Evolutionary conservation across 2,888 invertebrate species (phyloP).

Genomic region (Andricus curvator): DNA sequence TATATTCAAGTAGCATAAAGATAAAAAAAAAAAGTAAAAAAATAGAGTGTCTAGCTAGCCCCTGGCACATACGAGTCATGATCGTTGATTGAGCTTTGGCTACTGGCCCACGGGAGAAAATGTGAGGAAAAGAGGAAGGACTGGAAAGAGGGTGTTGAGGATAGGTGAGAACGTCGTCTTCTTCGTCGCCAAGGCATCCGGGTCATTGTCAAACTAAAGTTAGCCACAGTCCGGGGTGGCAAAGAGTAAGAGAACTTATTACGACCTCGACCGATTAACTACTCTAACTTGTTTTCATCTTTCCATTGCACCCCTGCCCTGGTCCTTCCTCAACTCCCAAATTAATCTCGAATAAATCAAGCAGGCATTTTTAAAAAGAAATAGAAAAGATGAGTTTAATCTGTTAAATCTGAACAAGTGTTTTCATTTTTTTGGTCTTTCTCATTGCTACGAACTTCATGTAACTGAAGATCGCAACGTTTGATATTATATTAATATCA

Average conservation of each 20-base stretch:
- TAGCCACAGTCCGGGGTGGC: constrained; percentile 59
- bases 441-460: background rate
- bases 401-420: background rate
- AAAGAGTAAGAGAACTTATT: constrained; percentile 61
- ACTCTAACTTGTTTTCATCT: constrained; percentile 47
- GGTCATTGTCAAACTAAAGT: constrained; percentile 77
- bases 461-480: no score
- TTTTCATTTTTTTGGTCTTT: background rate
- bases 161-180: constrained; percentile 47
- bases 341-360: background rate
- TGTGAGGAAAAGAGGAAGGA: constrained; percentile 40
- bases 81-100: constrained; percentile 28
- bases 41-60: background rate
- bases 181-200: constrained; percentile 67
- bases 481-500: no score
- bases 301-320: constrained; percentile 39
- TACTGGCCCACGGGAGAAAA: constrained; percentile 10
- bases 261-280: constrained; percentile 67
- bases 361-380: background rate
- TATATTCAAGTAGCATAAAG: background rate
- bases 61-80: constrained; percentile 21
- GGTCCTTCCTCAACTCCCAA: constrained; percentile 42
- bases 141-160: constrained; percentile 43
- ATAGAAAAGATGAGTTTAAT: background rate
- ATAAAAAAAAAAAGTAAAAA: background rate